Base-by-base conservation (phyloP, 1,140 invertebrate genomes). In the Mycetomoellerius zeteki region DNA sequence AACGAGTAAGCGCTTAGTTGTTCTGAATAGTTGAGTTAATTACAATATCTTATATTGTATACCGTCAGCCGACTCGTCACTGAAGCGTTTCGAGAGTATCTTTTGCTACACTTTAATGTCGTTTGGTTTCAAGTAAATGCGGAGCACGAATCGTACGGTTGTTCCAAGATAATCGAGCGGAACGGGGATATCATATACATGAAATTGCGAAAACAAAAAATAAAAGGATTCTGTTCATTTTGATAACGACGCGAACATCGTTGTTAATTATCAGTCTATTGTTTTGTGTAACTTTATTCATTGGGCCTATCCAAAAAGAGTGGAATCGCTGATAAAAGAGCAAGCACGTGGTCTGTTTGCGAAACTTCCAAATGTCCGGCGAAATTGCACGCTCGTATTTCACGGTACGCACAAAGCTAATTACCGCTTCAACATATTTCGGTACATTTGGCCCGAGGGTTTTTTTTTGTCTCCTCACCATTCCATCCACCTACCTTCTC, bases 371-470 rank as follows among this genome's bases (percentile, higher is more conserved):
- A 90, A 90, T 71, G 88, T 90, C 80, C 86, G 58, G 89, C 76
- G 56, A 87, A 90, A 90, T 90, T 88, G 86, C 89, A 88, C 69
- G 62, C 75, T 71, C 75, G 72, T 81, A 78, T 86, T 85, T 85
- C 80, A n/a, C 73, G 62, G 69, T 78, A 88, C 75, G 81, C 75
- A 92, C 86, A 89, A 91, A 92, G 91, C 91, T 92, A 92, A 92
- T 92, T 92, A 92, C 84, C 85, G 67, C 62, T 85, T 76, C 84
- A 50, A 91, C 87, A 89, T 89, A 91, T 91, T 90, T 91, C 89
- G 81, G 73, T 81, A 90, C 77, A 92, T 91, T 92, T 91, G 80
- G 67, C 88, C 86, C 84, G 33, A 80, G 80, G 87, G 82, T 62
- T 52, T 62, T 52, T 62, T 60, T 86, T 73, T 65, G 71, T n/a